Conservation (phyloP, 2,888 invertebrate genomes). For the Temnothorax unifasciatus region DNA sequence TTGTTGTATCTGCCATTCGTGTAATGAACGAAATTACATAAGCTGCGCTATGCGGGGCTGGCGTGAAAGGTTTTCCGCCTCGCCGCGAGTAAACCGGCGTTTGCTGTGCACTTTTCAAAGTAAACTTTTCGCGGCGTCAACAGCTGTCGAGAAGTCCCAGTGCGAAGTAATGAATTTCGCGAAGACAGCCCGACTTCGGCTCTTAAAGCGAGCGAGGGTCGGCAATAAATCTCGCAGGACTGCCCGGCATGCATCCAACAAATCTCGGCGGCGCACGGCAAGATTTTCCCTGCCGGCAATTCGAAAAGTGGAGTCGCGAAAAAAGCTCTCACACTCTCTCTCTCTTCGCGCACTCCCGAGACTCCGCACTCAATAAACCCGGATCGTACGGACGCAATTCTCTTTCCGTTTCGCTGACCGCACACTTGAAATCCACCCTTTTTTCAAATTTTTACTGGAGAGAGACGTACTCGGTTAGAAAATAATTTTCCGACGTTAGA, state of each 20-base stretch:
- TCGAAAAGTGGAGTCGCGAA: slow-evolving; percentile 63
- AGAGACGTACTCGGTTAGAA: neutral
- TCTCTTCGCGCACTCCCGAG: slow-evolving; percentile 21
- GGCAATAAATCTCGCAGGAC: slow-evolving; percentile 62
- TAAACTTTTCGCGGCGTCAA: slow-evolving; percentile 73
- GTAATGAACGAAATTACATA: slow-evolving; percentile 52
- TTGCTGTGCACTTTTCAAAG: slow-evolving; percentile 63
- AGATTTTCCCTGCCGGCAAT: slow-evolving; percentile 61
- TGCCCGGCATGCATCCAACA: slow-evolving; percentile 57
- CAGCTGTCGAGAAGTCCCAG: slow-evolving; percentile 52
- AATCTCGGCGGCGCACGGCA: slow-evolving; percentile 59
- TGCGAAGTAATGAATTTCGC: slow-evolving; percentile 76
- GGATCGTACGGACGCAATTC: slow-evolving; percentile 44
- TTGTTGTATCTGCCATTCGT: neutral
- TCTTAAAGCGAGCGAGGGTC: slow-evolving; percentile 62
- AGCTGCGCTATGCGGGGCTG: slow-evolving; percentile 33
- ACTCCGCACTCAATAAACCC: slow-evolving; percentile 58
- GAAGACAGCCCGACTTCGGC: slow-evolving; percentile 67
- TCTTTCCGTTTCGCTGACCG: slow-evolving; percentile 27
- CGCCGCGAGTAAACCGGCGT: slow-evolving; percentile 57
- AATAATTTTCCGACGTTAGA: slow-evolving; percentile 15
- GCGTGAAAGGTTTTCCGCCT: slow-evolving; percentile 53
- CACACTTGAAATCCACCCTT: slow-evolving; percentile 22
- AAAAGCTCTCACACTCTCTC: slow-evolving; percentile 41
- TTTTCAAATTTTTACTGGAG: slow-evolving; percentile 15